Base-by-base conservation (phyloP, 30 jellyfish, hydroid and myxozoan genomes). In the Turritopsis rubra region DNA sequence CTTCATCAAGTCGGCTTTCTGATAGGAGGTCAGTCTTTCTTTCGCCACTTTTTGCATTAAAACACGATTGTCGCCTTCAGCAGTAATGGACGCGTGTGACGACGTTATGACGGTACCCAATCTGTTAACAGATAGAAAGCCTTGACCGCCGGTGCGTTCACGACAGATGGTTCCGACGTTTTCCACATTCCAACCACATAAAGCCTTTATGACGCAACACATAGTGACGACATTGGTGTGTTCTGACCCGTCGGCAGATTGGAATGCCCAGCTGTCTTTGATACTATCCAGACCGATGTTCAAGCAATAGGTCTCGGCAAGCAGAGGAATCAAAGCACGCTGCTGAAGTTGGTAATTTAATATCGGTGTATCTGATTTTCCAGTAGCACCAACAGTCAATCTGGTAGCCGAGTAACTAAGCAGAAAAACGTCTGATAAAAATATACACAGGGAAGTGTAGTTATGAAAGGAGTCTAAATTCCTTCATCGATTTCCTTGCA, bases 141-240 rank as follows among this genome's bases (percentile, higher is more conserved):
- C 97, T 79, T 90, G 97, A 16, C 97, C 97, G 52, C 97, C 97
- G 28, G 93, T 81, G 73, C 97, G 81, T 71, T 90, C 97, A 52
- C 97, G 83, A 4, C 91, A 41, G 25, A 73, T 72, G 7, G 97
- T 81, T 16, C 91, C 97, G 53, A 90, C 97, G 20, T 90, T 91
- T 73, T 90, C 97, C 70, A 91, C 92, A 70, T 90, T 91, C 97
- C 97, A 90, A 16, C 96, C 92, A 16, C 96, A 91, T 89, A 90
- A 85, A 17, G 97, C 95, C 71, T 90, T 90, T 29, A 90, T 90
- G 29, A 89, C 97, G 75, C 97, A 90, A 81, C 97, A 90, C 97
- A 90, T 90, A 30, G 97, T 90, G 71, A 90, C 97, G 21, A 86
- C 94, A 4, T 90, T 92, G 13, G 95, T 88, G 65, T 90, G 97